Conservation (phyloP, 2,888 invertebrate species). For the Apoda limacodes region DNA sequence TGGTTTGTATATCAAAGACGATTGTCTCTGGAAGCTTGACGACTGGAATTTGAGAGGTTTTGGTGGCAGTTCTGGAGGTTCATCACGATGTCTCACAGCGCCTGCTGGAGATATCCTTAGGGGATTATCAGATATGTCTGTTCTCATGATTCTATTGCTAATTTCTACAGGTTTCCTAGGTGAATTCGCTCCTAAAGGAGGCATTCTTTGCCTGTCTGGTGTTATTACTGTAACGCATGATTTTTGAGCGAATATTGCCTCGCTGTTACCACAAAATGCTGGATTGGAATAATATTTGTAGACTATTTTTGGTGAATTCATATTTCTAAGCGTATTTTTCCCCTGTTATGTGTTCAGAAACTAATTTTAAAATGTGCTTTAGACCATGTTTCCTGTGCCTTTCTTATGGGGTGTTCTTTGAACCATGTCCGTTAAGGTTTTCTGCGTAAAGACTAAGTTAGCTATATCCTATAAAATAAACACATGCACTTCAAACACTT, state of each 20-base stretch:
- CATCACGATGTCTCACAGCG: conserved; percentile 33
- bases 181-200: conserved; percentile 56
- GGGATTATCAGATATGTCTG: conserved; percentile 62
- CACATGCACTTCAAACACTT: too few species aligned
- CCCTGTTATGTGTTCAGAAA: conserved; percentile 18
- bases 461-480: too few species aligned
- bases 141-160: conserved; percentile 50
- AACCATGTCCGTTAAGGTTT: conserved; percentile 34
- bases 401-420: conserved; percentile 31
- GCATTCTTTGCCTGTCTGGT: conserved; percentile 41
- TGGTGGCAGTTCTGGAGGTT: conserved; percentile 55
- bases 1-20: conserved; percentile 65
- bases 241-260: conserved; percentile 63
- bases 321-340: conserved; percentile 38
- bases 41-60: conserved; percentile 51
- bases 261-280: conserved; percentile 83
- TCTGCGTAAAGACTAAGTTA: too few species aligned
- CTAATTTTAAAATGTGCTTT: conserved; percentile 19
- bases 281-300: conserved; percentile 82
- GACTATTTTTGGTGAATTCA: conserved; percentile 65
- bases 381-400: conserved; percentile 33
- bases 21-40: conserved; percentile 47
- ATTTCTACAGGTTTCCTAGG: conserved; percentile 47
- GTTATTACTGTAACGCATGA: conserved; percentile 41
- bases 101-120: conserved; percentile 45